phyloP scores from a whole-genome alignment of 1,140 invertebrate species.

The Tenebrio molitor region DNA sequence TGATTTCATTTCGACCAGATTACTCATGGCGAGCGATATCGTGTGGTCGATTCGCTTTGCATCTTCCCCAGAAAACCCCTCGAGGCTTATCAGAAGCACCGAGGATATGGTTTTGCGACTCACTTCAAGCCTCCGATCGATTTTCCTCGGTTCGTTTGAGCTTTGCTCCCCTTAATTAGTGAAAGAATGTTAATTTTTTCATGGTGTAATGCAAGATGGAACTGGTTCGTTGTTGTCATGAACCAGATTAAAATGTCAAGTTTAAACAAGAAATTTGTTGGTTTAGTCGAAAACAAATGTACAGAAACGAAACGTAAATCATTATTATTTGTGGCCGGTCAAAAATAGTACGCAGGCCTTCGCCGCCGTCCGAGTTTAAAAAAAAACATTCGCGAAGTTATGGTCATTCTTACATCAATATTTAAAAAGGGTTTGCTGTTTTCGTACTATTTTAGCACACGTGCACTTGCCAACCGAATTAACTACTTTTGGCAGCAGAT shows the following conservation, averaged over 20 bases:
- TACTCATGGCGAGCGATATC: not conserved
- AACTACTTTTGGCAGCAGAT: not conserved
- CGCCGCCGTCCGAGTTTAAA: not conserved
- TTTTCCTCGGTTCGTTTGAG: not conserved
- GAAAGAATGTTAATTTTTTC: slow-evolving; percentile 24
- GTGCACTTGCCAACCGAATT: not conserved
- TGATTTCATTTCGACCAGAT: not conserved
- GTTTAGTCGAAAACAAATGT: not conserved
- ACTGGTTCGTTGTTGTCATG: slow-evolving; percentile 16
- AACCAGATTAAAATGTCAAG: slow-evolving; percentile 3
- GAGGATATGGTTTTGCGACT: not conserved
- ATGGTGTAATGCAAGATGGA: slow-evolving; percentile 10
- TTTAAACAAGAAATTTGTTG: not conserved
- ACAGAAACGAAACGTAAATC: slow-evolving; percentile 4
- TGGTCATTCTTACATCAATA: not conserved
- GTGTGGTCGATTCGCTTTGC: too few relatives aligned
- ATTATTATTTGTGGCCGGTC: not conserved
- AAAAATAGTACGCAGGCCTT: not conserved
- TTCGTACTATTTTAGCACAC: slow-evolving; percentile 8
- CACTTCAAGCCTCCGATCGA: not conserved
- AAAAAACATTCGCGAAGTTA: not conserved
- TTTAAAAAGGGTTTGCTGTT: not conserved
- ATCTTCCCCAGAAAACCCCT: too few relatives aligned
- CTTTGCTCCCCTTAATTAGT: slow-evolving; percentile 18
- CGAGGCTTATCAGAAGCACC: not conserved